Evolutionary conservation across 2,113 vertebrate genomes (phyloP).

Genomic region (Eulemur macaco): DNA sequence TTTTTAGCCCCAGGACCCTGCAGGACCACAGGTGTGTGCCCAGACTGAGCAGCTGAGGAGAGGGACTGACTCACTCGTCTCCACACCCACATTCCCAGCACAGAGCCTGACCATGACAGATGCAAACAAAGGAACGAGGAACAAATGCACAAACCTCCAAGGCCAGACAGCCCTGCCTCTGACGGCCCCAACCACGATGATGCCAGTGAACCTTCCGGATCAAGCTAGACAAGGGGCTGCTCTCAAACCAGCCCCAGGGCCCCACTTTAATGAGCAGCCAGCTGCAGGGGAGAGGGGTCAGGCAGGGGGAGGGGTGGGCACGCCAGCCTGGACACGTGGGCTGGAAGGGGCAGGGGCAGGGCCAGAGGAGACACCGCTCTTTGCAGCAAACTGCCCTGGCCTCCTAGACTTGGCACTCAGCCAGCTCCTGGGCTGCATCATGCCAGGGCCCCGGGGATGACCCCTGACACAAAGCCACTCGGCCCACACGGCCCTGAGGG

Average conservation of each 20-base stretch:
- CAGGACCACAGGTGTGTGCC: background rate
- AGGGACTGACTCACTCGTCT: too few relatives aligned
- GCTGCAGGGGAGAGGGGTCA: background rate
- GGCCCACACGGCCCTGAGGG: fast-evolving
- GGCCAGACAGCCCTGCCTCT: background rate
- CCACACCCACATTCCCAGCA: background rate
- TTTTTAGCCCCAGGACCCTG: background rate
- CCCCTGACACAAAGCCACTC: background rate
- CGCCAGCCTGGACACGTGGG: background rate
- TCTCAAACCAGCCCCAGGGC: too few relatives aligned
- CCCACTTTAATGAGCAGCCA: background rate
- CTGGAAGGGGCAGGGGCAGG: too few relatives aligned
- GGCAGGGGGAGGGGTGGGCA: too few relatives aligned
- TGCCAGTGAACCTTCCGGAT: background rate
- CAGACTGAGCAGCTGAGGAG: background rate
- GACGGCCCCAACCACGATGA: fast-evolving
- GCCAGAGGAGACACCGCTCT: background rate
- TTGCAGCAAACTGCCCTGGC: background rate
- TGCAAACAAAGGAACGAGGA: background rate
- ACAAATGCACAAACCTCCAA: fast-evolving
- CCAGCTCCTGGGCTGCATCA: background rate
- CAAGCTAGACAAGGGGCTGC: background rate
- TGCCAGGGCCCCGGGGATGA: background rate
- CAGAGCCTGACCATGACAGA: background rate
- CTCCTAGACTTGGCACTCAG: background rate